Conservation (phyloP, 2,113 vertebrate species). For the Illadopsis cleaveri region DNA sequence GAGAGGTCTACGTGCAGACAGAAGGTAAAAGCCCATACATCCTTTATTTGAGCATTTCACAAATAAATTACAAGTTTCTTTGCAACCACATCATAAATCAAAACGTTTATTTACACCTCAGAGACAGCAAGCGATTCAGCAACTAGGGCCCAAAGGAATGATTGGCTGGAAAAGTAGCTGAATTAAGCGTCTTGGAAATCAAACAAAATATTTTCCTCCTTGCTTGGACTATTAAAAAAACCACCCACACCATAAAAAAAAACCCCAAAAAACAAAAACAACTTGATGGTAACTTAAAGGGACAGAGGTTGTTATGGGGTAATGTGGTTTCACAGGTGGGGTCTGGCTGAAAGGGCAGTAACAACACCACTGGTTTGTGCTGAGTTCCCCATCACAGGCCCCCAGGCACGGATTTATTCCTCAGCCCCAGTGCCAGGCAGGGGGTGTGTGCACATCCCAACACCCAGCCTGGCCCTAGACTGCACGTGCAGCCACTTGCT, state of each 20-base stretch:
- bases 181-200: slow-evolving; percentile 22
- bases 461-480: neutral
- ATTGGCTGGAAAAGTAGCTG: slow-evolving; percentile 18
- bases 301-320: neutral
- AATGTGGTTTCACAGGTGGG: neutral
- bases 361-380: neutral
- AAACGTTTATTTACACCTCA: slow-evolving; percentile 71
- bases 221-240: neutral
- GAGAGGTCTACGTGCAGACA: slow-evolving; percentile 18
- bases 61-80: slow-evolving; percentile 75
- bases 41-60: slow-evolving; percentile 73
- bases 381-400: neutral
- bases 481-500: neutral
- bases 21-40: slow-evolving; percentile 66
- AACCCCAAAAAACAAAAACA: too few relatives aligned
- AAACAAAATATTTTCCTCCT: slow-evolving; percentile 9
- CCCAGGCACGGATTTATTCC: neutral
- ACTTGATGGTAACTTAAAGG: neutral
- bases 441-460: neutral
- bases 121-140: slow-evolving; percentile 63
- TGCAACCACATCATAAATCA: slow-evolving; percentile 67
- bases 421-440: neutral
- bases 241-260: neutral
- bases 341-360: neutral
- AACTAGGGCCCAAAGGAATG: slow-evolving; percentile 57